phyloP scores from a whole-genome alignment of 2,113 vertebrate genomes.

The Sorex fumeus region DNA sequence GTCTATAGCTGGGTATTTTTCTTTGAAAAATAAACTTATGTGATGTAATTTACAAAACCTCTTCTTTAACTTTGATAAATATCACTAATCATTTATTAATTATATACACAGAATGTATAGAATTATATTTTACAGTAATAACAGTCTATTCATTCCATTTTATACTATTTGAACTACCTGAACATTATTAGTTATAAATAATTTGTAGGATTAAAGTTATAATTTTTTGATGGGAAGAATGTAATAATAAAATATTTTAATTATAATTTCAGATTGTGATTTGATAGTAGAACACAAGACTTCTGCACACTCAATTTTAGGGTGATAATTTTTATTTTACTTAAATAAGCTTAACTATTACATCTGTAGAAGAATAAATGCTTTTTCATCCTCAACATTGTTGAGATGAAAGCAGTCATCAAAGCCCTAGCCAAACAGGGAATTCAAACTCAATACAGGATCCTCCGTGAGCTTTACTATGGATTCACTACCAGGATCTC shows the following conservation, averaged over 20 bases:
- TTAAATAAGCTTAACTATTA: neutral
- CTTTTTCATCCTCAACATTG: too few relatives aligned
- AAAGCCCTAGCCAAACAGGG: too few relatives aligned
- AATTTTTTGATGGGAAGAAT: too few relatives aligned
- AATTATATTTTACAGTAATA: neutral
- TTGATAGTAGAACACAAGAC: neutral
- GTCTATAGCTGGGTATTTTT: slow-evolving; percentile 37
- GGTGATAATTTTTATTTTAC: slow-evolving; percentile 29
- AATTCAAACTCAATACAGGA: too few relatives aligned
- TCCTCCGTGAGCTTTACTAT: too few relatives aligned
- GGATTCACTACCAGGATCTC: too few relatives aligned
- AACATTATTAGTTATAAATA: too few relatives aligned
- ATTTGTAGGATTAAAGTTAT: too few relatives aligned
- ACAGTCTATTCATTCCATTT: slow-evolving; percentile 15
- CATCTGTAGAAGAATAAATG: neutral
- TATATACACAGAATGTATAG: neutral
- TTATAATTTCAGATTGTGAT: slow-evolving; percentile 32
- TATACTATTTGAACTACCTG: too few relatives aligned
- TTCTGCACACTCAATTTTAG: slow-evolving; percentile 17
- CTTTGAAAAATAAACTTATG: neutral
- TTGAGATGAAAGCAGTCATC: too few relatives aligned
- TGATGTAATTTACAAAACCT: slow-evolving; percentile 13
- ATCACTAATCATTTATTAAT: neutral
- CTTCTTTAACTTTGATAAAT: slow-evolving; percentile 31
- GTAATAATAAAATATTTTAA: neutral